Evolutionary conservation across 1,140 invertebrate genomes (phyloP).

Genomic region (Euura saliciscinereae): DNA sequence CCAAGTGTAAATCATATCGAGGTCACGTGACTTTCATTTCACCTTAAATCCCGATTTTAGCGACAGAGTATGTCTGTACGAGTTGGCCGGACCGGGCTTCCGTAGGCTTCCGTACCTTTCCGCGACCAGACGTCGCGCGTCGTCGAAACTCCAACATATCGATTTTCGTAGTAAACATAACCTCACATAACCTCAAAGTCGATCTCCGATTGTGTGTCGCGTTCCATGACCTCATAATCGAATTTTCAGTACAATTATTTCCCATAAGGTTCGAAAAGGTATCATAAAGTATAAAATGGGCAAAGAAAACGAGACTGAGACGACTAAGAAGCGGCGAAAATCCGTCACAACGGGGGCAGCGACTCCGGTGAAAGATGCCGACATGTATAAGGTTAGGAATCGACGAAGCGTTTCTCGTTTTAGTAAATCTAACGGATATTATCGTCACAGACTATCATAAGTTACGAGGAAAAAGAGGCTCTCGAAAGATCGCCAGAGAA

Average conservation of each 20-base stretch:
- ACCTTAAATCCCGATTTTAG: too few relatives aligned
- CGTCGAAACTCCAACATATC: too few relatives aligned
- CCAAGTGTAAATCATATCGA: too few relatives aligned
- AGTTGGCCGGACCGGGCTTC: too few relatives aligned
- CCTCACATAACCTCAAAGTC: not conserved
- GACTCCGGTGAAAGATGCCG: constrained; percentile 39
- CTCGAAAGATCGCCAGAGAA: constrained; percentile 66
- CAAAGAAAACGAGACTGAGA: constrained; percentile 47
- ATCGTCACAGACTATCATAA: constrained; percentile 65
- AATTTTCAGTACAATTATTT: too few relatives aligned
- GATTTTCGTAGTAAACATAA: not conserved
- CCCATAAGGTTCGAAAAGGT: not conserved
- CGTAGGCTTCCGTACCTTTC: too few relatives aligned
- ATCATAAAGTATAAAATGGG: constrained; percentile 37
- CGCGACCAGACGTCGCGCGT: too few relatives aligned
- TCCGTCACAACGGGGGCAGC: constrained; percentile 29
- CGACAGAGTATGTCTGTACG: too few relatives aligned
- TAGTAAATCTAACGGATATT: constrained; percentile 18
- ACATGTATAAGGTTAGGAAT: constrained; percentile 52
- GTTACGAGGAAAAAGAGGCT: constrained; percentile 78
- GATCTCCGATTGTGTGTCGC: not conserved
- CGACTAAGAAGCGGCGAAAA: constrained; percentile 45
- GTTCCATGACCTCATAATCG: too few relatives aligned
- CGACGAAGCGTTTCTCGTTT: not conserved
- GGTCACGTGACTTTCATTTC: too few relatives aligned